Conservation (phyloP, 2,797 vertebrate species). For the Esox lucius region DNA sequence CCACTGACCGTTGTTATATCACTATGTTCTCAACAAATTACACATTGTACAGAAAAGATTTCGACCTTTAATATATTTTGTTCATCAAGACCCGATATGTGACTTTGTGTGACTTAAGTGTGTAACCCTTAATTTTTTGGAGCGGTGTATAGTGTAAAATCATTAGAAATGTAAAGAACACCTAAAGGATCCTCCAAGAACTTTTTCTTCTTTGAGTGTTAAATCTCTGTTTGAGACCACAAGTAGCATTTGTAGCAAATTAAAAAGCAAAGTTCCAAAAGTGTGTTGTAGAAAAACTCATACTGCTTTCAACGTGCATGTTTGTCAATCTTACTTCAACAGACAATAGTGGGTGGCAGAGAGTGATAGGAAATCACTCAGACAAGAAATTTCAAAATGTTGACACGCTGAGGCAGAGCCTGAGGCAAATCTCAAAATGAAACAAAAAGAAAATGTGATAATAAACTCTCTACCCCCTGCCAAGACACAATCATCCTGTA, state of each 20-base stretch:
- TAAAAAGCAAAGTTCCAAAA: not conserved
- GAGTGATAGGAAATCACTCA: constrained; percentile 67
- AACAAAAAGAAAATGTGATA: constrained; percentile 61
- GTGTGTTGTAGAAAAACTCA: not conserved
- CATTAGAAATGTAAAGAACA: too few species aligned
- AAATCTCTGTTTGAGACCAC: not conserved
- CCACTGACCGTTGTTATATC: too few species aligned
- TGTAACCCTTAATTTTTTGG: too few species aligned
- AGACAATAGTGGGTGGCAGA: constrained; percentile 39
- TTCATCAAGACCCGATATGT: too few species aligned
- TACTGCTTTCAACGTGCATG: not conserved
- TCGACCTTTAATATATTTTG: too few species aligned
- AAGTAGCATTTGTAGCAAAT: not conserved
- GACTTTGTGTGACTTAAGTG: too few species aligned
- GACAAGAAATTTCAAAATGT: constrained; percentile 70
- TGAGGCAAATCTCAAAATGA: constrained; percentile 51
- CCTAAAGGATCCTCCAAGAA: too few species aligned
- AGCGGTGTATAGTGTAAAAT: too few species aligned
- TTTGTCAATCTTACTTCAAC: constrained; percentile 45
- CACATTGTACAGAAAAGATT: too few species aligned
- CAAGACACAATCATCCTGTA: constrained; percentile 58
- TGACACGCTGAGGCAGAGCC: constrained; percentile 51
- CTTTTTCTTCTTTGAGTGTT: too few species aligned
- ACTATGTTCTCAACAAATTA: too few species aligned
- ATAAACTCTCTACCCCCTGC: constrained; percentile 59